Evolutionary conservation across 2,113 vertebrate species (phyloP).

Genomic region (Rostratula benghalensis): DNA sequence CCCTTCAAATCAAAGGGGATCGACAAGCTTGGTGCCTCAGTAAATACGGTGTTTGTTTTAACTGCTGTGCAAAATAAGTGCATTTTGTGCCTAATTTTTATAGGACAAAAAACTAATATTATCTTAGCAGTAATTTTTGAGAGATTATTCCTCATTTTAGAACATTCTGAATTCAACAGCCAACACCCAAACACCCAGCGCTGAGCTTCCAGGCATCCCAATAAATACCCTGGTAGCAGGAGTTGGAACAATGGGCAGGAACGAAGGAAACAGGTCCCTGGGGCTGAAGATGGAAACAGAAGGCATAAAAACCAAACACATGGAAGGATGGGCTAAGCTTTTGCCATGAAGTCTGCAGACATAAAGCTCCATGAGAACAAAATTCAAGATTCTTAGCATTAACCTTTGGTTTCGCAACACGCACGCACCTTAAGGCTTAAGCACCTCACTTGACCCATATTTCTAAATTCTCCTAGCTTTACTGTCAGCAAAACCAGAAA

Average conservation of each 20-base stretch:
- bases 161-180: not conserved
- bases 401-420: not conserved
- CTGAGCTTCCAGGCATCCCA: not conserved
- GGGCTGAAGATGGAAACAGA: not conserved
- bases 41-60: not conserved
- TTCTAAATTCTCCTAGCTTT: not conserved
- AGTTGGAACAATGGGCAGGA: not conserved
- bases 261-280: not conserved
- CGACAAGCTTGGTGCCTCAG: rapidly evolving
- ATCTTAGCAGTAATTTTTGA: not conserved
- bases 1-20: not conserved
- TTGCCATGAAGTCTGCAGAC: not conserved
- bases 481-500: not conserved
- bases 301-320: rapidly evolving
- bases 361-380: not conserved
- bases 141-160: not conserved
- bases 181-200: not conserved
- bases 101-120: not conserved
- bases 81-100: not conserved
- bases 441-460: not conserved
- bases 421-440: not conserved
- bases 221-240: not conserved
- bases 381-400: not conserved
- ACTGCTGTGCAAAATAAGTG: not conserved
- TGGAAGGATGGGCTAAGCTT: not conserved